These are phyloP conservation scores for Malurus leucopterus DNA, from an alignment of 2,797 vertebrate genomes.

Conservation along the genomic window DNA sequence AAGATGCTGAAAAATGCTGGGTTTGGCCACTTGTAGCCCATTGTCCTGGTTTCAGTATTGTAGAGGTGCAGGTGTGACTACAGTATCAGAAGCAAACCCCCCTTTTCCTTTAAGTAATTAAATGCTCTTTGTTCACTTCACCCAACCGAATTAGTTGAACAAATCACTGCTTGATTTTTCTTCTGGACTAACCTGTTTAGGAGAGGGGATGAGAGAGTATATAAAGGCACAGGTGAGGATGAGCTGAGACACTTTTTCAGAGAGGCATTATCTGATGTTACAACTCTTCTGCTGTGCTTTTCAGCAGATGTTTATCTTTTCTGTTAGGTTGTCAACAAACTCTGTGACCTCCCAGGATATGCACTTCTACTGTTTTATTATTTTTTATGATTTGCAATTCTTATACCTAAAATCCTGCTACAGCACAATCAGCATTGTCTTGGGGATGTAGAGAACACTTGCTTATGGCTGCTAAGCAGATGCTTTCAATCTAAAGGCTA, in stretches of 20 bases:
- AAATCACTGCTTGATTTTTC: neutral
- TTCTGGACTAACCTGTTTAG: neutral
- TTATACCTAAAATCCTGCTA: neutral
- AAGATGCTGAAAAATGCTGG: neutral
- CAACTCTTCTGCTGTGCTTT: neutral
- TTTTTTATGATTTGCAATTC: neutral
- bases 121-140: neutral
- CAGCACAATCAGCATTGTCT: accelerated
- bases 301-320: neutral
- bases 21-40: accelerated
- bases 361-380: neutral
- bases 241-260: neutral
- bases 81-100: neutral
- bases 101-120: neutral
- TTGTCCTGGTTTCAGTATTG: neutral
- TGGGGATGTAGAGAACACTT: accelerated
- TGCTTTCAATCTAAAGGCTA: neutral
- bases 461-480: neutral
- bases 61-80: accelerated
- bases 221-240: neutral
- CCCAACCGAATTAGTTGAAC: neutral
- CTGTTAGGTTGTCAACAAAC: neutral
- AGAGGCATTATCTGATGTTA: neutral
- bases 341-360: neutral
- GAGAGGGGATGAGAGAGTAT: too few relatives aligned